phyloP scores from a whole-genome alignment of 2,113 vertebrate genomes.

The Trogon surrucura region DNA sequence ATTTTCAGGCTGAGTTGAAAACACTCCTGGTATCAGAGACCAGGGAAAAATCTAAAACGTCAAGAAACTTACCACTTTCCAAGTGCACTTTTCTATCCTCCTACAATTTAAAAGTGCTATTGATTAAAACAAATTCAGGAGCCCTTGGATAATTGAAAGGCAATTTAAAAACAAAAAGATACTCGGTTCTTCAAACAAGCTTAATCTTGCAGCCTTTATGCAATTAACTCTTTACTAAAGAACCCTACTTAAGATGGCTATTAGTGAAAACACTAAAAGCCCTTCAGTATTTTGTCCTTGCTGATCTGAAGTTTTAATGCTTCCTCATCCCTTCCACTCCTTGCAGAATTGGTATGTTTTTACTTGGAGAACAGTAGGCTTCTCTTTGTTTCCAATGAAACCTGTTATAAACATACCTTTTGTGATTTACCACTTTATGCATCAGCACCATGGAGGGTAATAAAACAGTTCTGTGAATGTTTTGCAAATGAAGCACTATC shows the following conservation, averaged over 20 bases:
- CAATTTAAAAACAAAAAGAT: neutral
- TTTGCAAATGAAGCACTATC: neutral
- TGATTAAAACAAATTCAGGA: neutral
- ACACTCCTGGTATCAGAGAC: neutral
- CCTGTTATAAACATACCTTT: neutral
- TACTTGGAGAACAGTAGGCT: neutral
- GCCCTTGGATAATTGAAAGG: neutral
- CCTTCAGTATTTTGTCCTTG: neutral
- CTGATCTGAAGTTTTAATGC: neutral
- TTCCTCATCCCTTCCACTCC: neutral
- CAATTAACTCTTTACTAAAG: neutral
- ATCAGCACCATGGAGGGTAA: neutral
- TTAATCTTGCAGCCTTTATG: neutral
- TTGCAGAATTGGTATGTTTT: neutral
- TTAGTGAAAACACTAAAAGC: neutral
- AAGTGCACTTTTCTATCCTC: neutral
- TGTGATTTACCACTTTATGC: neutral
- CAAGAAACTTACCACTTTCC: neutral
- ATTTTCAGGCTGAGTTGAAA: neutral
- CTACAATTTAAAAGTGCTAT: neutral
- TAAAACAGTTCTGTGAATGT: neutral
- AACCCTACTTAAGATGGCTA: neutral
- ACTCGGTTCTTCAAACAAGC: neutral
- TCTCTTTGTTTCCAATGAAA: neutral
- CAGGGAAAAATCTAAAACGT: neutral